Evolutionary conservation across 2,888 invertebrate species (phyloP).

Genomic region (Baccha elongata): DNA sequence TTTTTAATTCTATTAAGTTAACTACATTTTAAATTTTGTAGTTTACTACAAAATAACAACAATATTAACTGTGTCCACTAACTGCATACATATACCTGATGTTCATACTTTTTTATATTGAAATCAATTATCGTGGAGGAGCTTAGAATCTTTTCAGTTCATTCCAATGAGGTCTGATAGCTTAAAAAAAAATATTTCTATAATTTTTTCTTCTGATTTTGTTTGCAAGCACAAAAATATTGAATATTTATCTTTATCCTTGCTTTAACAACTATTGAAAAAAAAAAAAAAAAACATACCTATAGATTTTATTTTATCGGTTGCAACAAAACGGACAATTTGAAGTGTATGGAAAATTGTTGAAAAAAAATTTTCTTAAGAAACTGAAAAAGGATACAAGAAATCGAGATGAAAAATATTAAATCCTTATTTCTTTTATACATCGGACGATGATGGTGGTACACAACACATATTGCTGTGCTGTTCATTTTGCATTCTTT

Average conservation of each 20-base stretch:
- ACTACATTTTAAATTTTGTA: no score
- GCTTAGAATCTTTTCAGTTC: no score
- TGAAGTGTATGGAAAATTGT: slow-evolving; percentile 54
- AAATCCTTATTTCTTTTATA: slow-evolving; percentile 29
- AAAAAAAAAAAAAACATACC: not conserved
- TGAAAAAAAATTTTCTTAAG: slow-evolving; percentile 41
- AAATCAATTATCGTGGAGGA: no score
- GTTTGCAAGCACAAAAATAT: no score
- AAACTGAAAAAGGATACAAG: slow-evolving; percentile 9
- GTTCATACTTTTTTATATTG: no score
- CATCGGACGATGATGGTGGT: not conserved
- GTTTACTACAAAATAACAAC: no score
- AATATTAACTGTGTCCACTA: no score
- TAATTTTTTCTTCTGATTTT: not conserved
- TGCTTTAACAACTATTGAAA: slow-evolving; percentile 17
- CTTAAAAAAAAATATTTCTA: no score
- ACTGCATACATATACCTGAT: no score
- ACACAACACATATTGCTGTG: slow-evolving; percentile 14
- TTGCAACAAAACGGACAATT: slow-evolving; percentile 54
- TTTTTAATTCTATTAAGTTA: no score
- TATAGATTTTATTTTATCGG: slow-evolving; percentile 16
- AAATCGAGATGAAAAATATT: slow-evolving; percentile 33
- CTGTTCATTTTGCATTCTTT: slow-evolving; percentile 57
- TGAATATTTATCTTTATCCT: no score
- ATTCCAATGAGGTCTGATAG: no score